These are phyloP conservation scores for Reinhardtius hippoglossoides DNA, from an alignment of 2,113 vertebrate genomes.

Conservation along the genomic window DNA sequence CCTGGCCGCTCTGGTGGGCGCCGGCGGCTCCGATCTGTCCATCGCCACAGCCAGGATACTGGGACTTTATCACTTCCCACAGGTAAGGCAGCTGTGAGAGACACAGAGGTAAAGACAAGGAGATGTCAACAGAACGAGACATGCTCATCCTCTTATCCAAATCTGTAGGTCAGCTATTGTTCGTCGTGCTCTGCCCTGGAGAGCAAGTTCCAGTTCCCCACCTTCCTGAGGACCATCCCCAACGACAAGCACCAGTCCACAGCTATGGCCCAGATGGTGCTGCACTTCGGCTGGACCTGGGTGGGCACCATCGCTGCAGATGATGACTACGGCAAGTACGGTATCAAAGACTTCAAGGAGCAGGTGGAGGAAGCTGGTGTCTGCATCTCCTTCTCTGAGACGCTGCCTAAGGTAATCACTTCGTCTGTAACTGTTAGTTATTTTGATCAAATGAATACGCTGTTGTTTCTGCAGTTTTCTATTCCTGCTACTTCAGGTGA, in stretches of 20 bases:
- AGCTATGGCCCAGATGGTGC: slow-evolving; percentile 84
- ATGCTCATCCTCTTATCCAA: neutral
- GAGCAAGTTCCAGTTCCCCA: slow-evolving; percentile 88
- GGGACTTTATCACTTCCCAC: slow-evolving; percentile 87
- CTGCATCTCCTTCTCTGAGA: slow-evolving; percentile 89
- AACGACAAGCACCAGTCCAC: slow-evolving; percentile 82
- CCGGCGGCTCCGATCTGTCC: slow-evolving; percentile 86
- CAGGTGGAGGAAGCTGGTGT: slow-evolving; percentile 84
- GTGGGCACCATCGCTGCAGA: slow-evolving; percentile 86
- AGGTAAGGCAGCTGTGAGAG: slow-evolving; percentile 72
- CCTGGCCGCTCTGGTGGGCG: slow-evolving; percentile 84
- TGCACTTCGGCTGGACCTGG: slow-evolving; percentile 89
- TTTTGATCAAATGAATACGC: neutral
- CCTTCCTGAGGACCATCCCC: slow-evolving; percentile 84
- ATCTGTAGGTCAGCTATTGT: slow-evolving; percentile 84
- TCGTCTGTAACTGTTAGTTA: neutral
- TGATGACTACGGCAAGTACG: slow-evolving; percentile 90
- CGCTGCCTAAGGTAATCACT: slow-evolving; percentile 82
- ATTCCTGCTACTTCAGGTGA: slow-evolving; percentile 48
- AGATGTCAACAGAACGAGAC: neutral
- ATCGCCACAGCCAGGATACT: slow-evolving; percentile 87
- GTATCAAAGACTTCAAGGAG: slow-evolving; percentile 88
- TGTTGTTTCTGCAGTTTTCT: neutral
- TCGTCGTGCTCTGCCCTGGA: slow-evolving; percentile 86
- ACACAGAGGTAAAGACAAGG: neutral